Evolutionary conservation across 2,888 invertebrate species (phyloP).

Genomic region (Acleris sparsana): DNA sequence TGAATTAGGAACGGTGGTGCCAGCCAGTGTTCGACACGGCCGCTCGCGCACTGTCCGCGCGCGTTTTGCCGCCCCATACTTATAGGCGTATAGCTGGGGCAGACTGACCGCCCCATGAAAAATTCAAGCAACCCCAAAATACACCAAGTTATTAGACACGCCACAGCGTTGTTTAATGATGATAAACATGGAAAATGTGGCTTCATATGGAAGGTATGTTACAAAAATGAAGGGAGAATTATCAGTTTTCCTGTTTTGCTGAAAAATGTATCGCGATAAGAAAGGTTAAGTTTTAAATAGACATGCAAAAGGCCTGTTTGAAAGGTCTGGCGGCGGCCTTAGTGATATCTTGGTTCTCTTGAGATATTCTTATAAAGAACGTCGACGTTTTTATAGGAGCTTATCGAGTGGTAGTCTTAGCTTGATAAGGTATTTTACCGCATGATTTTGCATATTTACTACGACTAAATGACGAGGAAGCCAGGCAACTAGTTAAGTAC

Average conservation of each 20-base stretch:
- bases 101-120: conserved; percentile 68
- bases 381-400: conserved; percentile 9
- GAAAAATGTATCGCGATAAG: conserved; percentile 19
- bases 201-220: conserved; percentile 21
- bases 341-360: conserved; percentile 23
- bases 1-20: conserved; percentile 60
- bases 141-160: conserved; percentile 52
- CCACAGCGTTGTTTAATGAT: conserved; percentile 60
- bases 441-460: neutral
- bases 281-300: conserved; percentile 32
- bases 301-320: conserved; percentile 12
- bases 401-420: neutral
- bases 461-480: neutral
- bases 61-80: conserved; percentile 63
- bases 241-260: conserved; percentile 24
- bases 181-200: conserved; percentile 51
- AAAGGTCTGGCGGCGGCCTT: conserved; percentile 11
- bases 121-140: conserved; percentile 71
- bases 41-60: conserved; percentile 77
- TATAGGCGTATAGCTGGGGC: conserved; percentile 65
- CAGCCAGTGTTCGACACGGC: conserved; percentile 75
- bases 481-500: neutral
- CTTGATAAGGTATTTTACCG: neutral
- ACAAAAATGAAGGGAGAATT: conserved; percentile 16
- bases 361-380: conserved; percentile 18